Percentiles rank a stretch among this genome's conserved stretches.
phyloP scores from a whole-genome alignment of 2,888 invertebrate genomes.

The Orthonychiurus folsomi region DNA sequence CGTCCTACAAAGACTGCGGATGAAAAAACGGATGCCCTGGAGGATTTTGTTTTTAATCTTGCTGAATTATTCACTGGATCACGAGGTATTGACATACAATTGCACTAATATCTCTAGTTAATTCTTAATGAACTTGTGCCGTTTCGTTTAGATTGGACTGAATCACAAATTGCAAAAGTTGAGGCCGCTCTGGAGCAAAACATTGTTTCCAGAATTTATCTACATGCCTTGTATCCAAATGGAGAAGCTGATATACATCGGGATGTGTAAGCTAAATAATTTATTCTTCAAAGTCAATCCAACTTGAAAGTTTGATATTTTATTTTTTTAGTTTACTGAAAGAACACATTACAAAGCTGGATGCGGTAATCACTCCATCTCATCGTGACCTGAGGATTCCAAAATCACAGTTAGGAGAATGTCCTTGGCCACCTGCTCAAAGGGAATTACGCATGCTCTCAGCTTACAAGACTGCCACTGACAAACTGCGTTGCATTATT shows the following conservation, averaged over 20 bases:
- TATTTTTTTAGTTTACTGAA: constrained; percentile 64
- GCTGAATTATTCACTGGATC: constrained; percentile 30
- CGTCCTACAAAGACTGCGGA: constrained; percentile 69
- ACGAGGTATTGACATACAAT: constrained; percentile 20
- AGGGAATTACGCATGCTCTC: constrained; percentile 76
- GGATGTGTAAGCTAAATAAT: constrained; percentile 70
- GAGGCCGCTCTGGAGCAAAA: constrained; percentile 77
- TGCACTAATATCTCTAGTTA: neutral
- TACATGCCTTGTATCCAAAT: constrained; percentile 90
- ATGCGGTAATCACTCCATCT: constrained; percentile 62
- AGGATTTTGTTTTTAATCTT: constrained; percentile 62
- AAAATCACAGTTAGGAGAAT: constrained; percentile 56
- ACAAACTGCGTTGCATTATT: constrained; percentile 72
- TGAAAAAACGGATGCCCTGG: constrained; percentile 82
- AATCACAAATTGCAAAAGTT: constrained; percentile 60
- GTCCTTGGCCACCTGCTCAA: constrained; percentile 93
- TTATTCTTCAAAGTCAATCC: constrained; percentile 21
- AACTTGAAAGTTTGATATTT: too few species aligned
- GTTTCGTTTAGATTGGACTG: constrained; percentile 26
- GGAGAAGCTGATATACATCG: constrained; percentile 88
- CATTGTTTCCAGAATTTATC: constrained; percentile 84
- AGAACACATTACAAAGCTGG: constrained; percentile 78
- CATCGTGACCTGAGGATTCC: constrained; percentile 75
- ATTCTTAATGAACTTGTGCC: neutral
- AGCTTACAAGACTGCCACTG: constrained; percentile 80